Conservation (phyloP, 2,888 invertebrate species). For the Disparrhopalites patrizii region DNA sequence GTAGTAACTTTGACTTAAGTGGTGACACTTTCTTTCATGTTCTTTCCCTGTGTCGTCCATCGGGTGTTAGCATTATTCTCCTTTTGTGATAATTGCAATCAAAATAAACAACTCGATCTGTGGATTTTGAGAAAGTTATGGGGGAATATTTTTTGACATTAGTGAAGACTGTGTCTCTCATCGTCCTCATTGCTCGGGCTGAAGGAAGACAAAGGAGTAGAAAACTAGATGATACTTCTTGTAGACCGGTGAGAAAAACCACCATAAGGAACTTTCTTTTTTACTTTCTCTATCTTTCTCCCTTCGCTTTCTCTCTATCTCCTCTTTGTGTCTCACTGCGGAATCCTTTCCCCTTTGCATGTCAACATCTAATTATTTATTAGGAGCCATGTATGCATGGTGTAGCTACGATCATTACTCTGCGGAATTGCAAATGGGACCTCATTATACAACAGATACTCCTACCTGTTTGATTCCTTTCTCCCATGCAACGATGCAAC, state of each 20-base stretch:
- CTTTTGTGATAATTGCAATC: too few relatives aligned
- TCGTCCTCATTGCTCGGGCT: too few relatives aligned
- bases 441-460: neutral
- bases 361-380: neutral
- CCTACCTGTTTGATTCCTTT: constrained; percentile 16
- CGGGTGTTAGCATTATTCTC: too few relatives aligned
- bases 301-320: neutral
- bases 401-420: neutral
- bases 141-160: too few relatives aligned
- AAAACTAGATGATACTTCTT: constrained; percentile 39
- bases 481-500: too few relatives aligned
- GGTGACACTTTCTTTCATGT: neutral
- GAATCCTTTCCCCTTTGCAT: neutral
- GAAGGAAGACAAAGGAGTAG: constrained; percentile 32
- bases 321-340: too few relatives aligned
- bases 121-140: too few relatives aligned
- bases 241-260: constrained; percentile 39
- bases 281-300: neutral
- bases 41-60: too few relatives aligned
- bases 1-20: constrained; percentile 5
- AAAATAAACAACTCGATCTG: too few relatives aligned
- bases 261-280: neutral
- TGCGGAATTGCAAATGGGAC: neutral
- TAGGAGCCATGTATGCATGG: neutral
- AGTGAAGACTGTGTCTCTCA: too few relatives aligned